Conservation (phyloP, 2,888 invertebrate species). For the Hymenopus coronatus region DNA sequence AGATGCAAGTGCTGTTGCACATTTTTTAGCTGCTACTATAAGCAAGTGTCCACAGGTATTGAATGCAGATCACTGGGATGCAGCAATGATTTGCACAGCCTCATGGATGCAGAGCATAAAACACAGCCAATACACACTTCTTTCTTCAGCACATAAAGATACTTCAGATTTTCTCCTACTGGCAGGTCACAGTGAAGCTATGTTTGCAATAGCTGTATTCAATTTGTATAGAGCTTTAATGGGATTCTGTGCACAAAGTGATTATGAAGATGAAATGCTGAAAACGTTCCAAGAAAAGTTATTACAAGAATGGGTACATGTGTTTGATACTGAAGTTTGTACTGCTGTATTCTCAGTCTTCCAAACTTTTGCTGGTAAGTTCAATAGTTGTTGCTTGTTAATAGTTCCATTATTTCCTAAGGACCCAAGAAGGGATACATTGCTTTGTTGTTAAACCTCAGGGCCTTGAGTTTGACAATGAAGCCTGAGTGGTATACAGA, state of each 20-base stretch:
- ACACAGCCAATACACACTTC: background rate
- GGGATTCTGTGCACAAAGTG: background rate
- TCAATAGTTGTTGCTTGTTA: conserved; percentile 30
- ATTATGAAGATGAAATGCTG: background rate
- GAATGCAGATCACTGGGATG: background rate
- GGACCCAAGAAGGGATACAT: no score
- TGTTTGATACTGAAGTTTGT: conserved; percentile 67
- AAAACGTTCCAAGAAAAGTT: background rate
- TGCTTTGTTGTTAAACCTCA: no score
- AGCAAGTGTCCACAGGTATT: background rate
- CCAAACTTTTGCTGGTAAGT: conserved; percentile 49
- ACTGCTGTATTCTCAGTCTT: conserved; percentile 54
- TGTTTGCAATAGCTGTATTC: background rate
- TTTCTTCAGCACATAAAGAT: background rate
- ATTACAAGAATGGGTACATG: conserved; percentile 68
- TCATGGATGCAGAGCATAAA: conserved; percentile 2
- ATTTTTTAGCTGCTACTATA: background rate
- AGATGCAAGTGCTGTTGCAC: background rate
- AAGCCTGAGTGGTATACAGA: no score
- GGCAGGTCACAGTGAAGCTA: background rate
- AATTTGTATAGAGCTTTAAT: background rate
- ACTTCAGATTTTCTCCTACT: background rate
- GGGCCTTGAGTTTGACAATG: no score
- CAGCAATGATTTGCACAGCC: background rate
- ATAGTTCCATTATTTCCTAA: no score